phyloP scores from a whole-genome alignment of 1,140 invertebrate genomes.

The Sitodiplosis mosellana region DNA sequence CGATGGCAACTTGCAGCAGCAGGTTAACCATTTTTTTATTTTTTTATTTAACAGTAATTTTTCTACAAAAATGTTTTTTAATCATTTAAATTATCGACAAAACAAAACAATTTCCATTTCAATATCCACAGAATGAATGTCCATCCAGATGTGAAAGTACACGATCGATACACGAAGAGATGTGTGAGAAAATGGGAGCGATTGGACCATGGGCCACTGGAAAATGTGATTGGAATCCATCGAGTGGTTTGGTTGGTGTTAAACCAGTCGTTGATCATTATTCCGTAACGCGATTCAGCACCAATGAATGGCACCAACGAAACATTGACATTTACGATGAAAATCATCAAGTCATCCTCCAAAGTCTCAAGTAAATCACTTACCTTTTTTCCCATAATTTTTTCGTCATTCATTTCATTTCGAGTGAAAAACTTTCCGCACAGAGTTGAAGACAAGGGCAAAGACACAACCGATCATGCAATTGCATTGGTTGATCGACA shows the following conservation, averaged over 20 bases:
- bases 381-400: neutral
- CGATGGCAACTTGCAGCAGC: too few species aligned
- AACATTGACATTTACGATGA: constrained; percentile 37
- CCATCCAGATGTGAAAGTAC: too few species aligned
- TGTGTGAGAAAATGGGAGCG: too few species aligned
- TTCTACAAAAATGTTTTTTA: too few species aligned
- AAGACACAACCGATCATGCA: constrained; percentile 33
- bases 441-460: constrained; percentile 33
- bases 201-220: constrained; percentile 49
- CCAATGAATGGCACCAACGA: constrained; percentile 44
- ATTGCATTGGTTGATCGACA: constrained; percentile 41
- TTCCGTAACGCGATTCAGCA: constrained; percentile 45
- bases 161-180: too few species aligned
- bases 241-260: constrained; percentile 43
- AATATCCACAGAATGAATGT: too few species aligned
- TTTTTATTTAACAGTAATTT: too few species aligned
- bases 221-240: constrained; percentile 45
- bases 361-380: constrained; percentile 12
- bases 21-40: too few species aligned
- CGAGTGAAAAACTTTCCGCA: constrained; percentile 8
- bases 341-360: constrained; percentile 24
- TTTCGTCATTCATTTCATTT: neutral
- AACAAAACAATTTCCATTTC: too few species aligned
- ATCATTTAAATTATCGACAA: too few species aligned
- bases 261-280: constrained; percentile 53